Evolutionary conservation across 2,888 invertebrate species (phyloP), one percentile per base, ranked within the genome.

Genomic region (Drosophila flavopinicola): DNA sequence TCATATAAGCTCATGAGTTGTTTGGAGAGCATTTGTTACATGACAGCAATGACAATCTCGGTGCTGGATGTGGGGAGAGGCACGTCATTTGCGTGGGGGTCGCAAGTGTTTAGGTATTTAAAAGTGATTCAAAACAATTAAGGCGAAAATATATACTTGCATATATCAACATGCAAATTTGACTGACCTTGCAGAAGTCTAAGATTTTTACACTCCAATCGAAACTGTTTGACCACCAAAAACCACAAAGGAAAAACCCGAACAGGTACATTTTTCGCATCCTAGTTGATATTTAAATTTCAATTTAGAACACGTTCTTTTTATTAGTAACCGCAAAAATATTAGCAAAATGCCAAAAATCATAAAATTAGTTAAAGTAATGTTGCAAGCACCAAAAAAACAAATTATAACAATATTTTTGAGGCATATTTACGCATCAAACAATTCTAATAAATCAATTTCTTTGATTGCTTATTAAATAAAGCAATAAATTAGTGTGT

Each of bases 101-200:
- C 45, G 30, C 38, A 59, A 53, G 54, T 66, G 47, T 60, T 37
- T 39, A n/a, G 13, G 35, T 29, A 42, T 37, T 42, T 66, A 13
- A 52, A 53, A 58, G 75, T 78, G 78, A 78, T 75, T 78, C 78
- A 78, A 72, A 66, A 58, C 63, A 78, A 75, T 78, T 75, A 67
- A 44, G 41, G 33, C 10, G 47, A 68, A 78, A 51, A 53, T 57
- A 35, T 4, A 53, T 42, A 42, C 23, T 37, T 57, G 52, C 39
- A 33, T 23, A 30, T 25, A 53, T n/a, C n/a, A n/a, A n/a, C n/a
- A n/a, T 63, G 44, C 44, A 52, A 57, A 58, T 65, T 61, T 38
- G 9, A 35, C 7, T 59, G 53, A 64, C 75, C 71, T 74, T 74
- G 54, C 27, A 24, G 20, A 51, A 35, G 24, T 17, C 44, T 3